Evolutionary conservation across 2,888 invertebrate species (phyloP), one percentile per base, ranked within the genome.

Genomic region (Plutella xylostella): DNA sequence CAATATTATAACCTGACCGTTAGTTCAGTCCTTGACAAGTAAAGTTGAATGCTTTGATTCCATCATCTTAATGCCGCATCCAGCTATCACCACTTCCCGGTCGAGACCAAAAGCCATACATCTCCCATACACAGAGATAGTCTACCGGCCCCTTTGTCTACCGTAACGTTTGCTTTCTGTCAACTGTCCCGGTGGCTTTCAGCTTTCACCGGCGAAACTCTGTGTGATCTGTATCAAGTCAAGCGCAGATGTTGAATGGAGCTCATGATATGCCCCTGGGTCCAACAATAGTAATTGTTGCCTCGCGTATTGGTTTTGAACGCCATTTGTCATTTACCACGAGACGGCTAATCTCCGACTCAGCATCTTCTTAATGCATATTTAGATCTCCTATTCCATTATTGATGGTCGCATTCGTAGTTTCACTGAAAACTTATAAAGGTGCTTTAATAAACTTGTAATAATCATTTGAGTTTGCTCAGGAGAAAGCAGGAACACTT

Each of bases 201-300:
- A 41, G 55, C 64, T 67, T 68, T 68, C 68, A 57, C 63, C 48
- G 39, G 56, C 52, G 59, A 63, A 61, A 61, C 58, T 54, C 51
- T 48, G 49, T 38, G 57, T 55, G 57, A 59, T 58, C 53, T 53
- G 50, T 56, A 58, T 58, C 57, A 54, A 55, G 50, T 17, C 25
- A 19, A 18, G 42, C 14, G 30, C 42, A 19, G 31, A 42, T 31
- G 42, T 42, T 42, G 42, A 42, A 42, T 42, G 30, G 18, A 25
- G 31, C 42, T n/a, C 42, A 42, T 18, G 30, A 19, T 34, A 9
- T 14, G 34, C 17, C 9, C 34, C 17, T 34, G 15, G 34, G 9
- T 15, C 2, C 17, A 34, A 34, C 17, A 14, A 17, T 33, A 33
- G n/a, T 33, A 15, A 33, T 33, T 14, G 14, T n/a, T n/a, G n/a